Evolutionary conservation across 2,888 invertebrate species (phyloP).

Genomic region (Cheilosia soror): DNA sequence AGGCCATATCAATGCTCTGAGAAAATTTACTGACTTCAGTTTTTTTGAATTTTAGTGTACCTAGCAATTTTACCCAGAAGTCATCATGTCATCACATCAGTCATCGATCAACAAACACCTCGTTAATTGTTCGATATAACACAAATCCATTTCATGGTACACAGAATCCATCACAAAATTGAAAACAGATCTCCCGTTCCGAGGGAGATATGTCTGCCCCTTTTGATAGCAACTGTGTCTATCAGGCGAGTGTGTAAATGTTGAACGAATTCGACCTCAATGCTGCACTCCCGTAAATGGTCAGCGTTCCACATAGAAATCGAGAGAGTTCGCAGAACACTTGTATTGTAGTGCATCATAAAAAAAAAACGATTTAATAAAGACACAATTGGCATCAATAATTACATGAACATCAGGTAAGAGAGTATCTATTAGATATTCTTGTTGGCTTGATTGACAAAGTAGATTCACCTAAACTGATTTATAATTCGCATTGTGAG

Average conservation of each 20-base stretch:
- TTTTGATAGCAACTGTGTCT: neutral
- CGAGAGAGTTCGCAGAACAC: neutral
- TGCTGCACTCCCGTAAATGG: slow-evolving; percentile 47
- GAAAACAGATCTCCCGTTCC: slow-evolving; percentile 4
- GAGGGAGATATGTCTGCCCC: neutral
- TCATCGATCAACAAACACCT: slow-evolving; percentile 31
- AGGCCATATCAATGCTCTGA: neutral
- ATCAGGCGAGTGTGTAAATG: neutral
- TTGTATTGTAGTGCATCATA: neutral
- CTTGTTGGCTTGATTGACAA: neutral
- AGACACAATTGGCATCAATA: neutral
- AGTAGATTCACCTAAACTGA: slow-evolving; percentile 30
- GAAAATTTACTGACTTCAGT: too few species aligned
- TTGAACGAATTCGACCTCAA: slow-evolving; percentile 43
- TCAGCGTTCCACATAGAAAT: slow-evolving; percentile 37
- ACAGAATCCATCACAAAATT: slow-evolving; percentile 33
- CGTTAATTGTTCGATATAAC: slow-evolving; percentile 16
- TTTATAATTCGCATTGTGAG: slow-evolving; percentile 40
- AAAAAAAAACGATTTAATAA: slow-evolving; percentile 1
- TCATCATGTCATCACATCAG: slow-evolving; percentile 5
- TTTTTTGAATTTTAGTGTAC: neutral
- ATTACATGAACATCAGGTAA: neutral
- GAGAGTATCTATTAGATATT: slow-evolving; percentile 4
- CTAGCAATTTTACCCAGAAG: slow-evolving; percentile 9
- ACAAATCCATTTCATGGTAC: slow-evolving; percentile 12